These are phyloP conservation scores for Diglossa cyanea DNA, from an alignment of 2,797 vertebrate species.

Conservation along the genomic window DNA sequence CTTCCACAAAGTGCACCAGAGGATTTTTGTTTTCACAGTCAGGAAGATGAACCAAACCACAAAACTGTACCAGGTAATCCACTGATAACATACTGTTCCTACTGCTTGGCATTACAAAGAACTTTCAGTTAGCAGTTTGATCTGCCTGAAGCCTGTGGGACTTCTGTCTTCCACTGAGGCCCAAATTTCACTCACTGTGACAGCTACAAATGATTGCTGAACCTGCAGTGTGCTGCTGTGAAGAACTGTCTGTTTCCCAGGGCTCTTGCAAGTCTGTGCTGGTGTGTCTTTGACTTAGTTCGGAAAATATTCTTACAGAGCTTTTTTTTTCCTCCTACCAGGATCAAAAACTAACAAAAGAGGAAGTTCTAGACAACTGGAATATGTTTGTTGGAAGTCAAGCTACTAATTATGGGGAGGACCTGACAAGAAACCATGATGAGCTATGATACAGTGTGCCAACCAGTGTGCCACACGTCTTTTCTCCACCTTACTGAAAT, in stretches of 20 bases:
- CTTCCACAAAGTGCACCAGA: not conserved
- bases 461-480: not conserved
- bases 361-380: constrained; percentile 97
- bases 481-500: not conserved
- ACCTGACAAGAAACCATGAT: constrained; percentile 93
- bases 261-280: not conserved
- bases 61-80: not conserved
- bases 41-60: not conserved
- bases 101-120: not conserved
- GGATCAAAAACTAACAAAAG: constrained; percentile 92
- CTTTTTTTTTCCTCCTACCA: constrained; percentile 42
- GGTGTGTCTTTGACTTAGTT: not conserved
- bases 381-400: constrained; percentile 99
- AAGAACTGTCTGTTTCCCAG: not conserved
- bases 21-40: not conserved
- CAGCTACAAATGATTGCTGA: not conserved
- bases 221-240: not conserved
- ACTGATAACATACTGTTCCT: not conserved
- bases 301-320: not conserved
- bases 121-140: not conserved
- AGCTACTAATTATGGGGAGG: constrained; percentile 97
- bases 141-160: not conserved
- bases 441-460: constrained; percentile 83
- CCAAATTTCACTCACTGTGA: not conserved
- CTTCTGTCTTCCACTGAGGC: not conserved